A percentile compares a stretch with the other conserved stretches of the same genome.
These are phyloP conservation scores for Tenthredo livida DNA, from an alignment of 2,888 invertebrate genomes.

Conservation along the genomic window DNA sequence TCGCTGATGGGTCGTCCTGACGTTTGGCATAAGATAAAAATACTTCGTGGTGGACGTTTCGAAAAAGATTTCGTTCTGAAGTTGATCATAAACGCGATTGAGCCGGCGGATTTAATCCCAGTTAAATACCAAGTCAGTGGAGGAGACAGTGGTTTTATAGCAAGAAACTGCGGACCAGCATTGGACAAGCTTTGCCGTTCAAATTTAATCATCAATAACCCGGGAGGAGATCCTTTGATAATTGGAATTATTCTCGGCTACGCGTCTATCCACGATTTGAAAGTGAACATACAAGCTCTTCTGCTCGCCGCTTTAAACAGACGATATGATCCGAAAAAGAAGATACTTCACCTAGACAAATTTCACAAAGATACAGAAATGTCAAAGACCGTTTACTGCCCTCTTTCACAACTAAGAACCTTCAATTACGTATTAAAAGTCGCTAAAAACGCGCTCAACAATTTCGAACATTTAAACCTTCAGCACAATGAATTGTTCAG, in stretches of 20 bases:
- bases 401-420: slow-evolving; percentile 78
- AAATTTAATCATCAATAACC: slow-evolving; percentile 75
- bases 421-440: slow-evolving; percentile 78
- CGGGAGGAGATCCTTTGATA: slow-evolving; percentile 68
- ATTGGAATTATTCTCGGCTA: slow-evolving; percentile 77
- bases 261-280: slow-evolving; percentile 77
- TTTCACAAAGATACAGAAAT: slow-evolving; percentile 78
- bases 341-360: slow-evolving; percentile 75
- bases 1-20: slow-evolving; percentile 72
- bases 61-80: slow-evolving; percentile 76
- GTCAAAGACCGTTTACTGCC: slow-evolving; percentile 74
- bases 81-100: slow-evolving; percentile 77
- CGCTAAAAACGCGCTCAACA: slow-evolving; percentile 65
- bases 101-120: slow-evolving; percentile 79
- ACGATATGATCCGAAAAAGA: slow-evolving; percentile 72
- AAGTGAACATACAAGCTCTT: slow-evolving; percentile 78
- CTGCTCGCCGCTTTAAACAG: slow-evolving; percentile 75
- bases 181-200: slow-evolving; percentile 78
- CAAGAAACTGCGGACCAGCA: slow-evolving; percentile 78
- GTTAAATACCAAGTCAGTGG: slow-evolving; percentile 75
- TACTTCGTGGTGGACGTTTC: slow-evolving; percentile 71
- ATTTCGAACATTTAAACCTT: slow-evolving; percentile 68
- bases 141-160: slow-evolving; percentile 77
- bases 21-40: slow-evolving; percentile 72
- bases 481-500: slow-evolving; percentile 67